Evolutionary conservation across 2,888 invertebrate species (phyloP).

Genomic region (Rotaria socialis): DNA sequence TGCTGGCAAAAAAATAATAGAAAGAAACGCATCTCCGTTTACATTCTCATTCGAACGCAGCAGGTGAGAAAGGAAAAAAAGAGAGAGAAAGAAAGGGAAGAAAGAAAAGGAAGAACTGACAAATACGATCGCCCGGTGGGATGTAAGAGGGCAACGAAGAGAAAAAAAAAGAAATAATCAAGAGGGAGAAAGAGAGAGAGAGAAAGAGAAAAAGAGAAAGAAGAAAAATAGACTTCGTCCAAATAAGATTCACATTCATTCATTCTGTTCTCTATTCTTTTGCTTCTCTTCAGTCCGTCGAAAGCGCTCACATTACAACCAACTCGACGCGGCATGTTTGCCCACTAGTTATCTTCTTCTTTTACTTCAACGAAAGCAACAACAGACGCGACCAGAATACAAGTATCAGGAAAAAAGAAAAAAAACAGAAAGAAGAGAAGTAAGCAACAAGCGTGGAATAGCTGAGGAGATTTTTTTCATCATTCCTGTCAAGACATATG

Average conservation of each 20-base stretch:
- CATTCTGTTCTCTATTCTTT: background rate
- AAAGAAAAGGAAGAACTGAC: background rate
- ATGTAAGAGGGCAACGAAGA: background rate
- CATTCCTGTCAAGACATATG: constrained; percentile 18
- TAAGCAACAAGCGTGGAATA: constrained; percentile 23
- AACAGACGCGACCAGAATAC: background rate
- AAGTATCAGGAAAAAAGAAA: background rate
- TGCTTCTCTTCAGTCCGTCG: background rate
- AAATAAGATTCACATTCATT: background rate
- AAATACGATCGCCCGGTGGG: background rate
- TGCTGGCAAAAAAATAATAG: background rate
- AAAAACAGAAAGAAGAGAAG: constrained; percentile 29
- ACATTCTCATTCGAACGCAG: background rate
- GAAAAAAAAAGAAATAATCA: background rate
- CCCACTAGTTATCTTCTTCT: constrained; percentile 17
- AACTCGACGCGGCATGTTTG: constrained; percentile 29
- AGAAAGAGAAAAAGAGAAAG: background rate
- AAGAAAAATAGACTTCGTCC: background rate
- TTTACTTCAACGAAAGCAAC: constrained; percentile 26
- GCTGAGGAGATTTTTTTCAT: constrained; percentile 2
- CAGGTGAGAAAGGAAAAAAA: background rate
- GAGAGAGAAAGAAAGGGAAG: background rate
- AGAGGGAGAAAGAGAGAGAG: background rate
- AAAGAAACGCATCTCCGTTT: background rate
- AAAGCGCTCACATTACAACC: background rate